These are phyloP conservation scores for Drosophila ochracea DNA, from an alignment of 2,888 invertebrate genomes.

Conservation along the genomic window DNA sequence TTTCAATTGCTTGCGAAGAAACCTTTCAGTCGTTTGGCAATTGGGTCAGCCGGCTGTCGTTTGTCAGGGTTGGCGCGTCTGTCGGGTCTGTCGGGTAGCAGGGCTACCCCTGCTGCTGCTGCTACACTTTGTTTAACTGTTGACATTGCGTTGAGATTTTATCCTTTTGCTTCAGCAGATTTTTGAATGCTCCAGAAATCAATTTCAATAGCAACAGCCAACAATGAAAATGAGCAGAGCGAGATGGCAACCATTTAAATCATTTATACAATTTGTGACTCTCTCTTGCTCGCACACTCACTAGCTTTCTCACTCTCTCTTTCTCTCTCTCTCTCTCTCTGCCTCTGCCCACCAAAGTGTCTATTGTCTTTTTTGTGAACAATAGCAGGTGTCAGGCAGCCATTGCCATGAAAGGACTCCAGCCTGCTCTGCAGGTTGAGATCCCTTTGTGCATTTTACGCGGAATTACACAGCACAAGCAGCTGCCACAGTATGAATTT, in stretches of 20 bases:
- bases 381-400: constrained; percentile 76
- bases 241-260: constrained; percentile 36
- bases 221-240: constrained; percentile 22
- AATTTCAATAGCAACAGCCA: constrained; percentile 40
- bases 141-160: constrained; percentile 45
- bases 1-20: constrained; percentile 16
- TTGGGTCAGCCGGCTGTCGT: constrained; percentile 29
- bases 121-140: constrained; percentile 20
- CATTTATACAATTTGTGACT: constrained; percentile 35
- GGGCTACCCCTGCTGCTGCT: neutral
- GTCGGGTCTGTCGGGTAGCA: neutral
- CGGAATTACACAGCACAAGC: constrained; percentile 77
- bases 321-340: constrained; percentile 1
- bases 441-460: constrained; percentile 80
- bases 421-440: constrained; percentile 31
- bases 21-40: constrained; percentile 36
- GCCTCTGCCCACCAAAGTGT: constrained; percentile 9
- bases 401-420: neutral
- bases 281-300: neutral
- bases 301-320: constrained; percentile 7
- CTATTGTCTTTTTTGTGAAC: constrained; percentile 72
- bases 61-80: neutral
- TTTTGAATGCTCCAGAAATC: constrained; percentile 50
- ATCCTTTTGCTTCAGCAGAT: constrained; percentile 30
- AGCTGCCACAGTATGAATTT: constrained; percentile 51